A percentile compares a stretch with the other conserved stretches of the same genome.
These are phyloP conservation scores for Ruditapes philippinarum DNA, from an alignment of 1,140 invertebrate species.

Conservation along the genomic window DNA sequence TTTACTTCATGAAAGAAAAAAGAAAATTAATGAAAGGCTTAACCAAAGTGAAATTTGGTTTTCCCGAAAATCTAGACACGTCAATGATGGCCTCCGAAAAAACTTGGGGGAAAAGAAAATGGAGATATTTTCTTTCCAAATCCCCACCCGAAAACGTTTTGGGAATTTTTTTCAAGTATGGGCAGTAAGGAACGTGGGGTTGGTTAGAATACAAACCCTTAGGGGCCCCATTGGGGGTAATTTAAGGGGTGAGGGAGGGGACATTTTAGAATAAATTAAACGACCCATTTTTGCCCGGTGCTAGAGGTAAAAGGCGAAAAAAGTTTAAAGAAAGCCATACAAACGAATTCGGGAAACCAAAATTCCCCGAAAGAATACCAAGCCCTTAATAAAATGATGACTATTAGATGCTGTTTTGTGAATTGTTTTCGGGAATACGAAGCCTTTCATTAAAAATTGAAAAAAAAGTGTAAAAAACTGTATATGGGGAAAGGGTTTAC, in stretches of 20 bases:
- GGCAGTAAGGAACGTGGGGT: no score
- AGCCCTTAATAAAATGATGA: constrained; percentile 6
- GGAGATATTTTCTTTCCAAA: no score
- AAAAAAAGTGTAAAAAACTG: background rate
- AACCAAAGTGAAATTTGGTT: no score
- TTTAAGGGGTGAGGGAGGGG: constrained; percentile 1
- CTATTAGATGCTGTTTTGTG: constrained; percentile 39
- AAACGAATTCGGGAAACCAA: constrained; percentile 25
- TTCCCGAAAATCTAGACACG: no score
- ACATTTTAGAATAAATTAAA: constrained; percentile 19
- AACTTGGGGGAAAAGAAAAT: no score
- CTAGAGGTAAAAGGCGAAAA: constrained; percentile 13
- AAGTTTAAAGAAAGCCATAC: no score
- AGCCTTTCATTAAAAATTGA: background rate
- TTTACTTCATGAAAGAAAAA: no score
- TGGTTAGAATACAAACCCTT: constrained; percentile 30
- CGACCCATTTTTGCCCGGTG: constrained; percentile 13
- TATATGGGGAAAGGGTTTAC: no score
- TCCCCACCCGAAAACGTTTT: no score
- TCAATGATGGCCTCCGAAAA: no score
- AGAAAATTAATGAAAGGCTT: no score
- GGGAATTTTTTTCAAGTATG: no score
- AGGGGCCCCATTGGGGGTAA: constrained; percentile 15
- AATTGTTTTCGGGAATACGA: constrained; percentile 12
- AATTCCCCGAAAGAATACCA: constrained; percentile 26